Percentiles rank a stretch among this genome's conserved stretches.
Evolutionary conservation across 2,113 vertebrate species (phyloP).

Genomic region (Thryonomys swinderianus): DNA sequence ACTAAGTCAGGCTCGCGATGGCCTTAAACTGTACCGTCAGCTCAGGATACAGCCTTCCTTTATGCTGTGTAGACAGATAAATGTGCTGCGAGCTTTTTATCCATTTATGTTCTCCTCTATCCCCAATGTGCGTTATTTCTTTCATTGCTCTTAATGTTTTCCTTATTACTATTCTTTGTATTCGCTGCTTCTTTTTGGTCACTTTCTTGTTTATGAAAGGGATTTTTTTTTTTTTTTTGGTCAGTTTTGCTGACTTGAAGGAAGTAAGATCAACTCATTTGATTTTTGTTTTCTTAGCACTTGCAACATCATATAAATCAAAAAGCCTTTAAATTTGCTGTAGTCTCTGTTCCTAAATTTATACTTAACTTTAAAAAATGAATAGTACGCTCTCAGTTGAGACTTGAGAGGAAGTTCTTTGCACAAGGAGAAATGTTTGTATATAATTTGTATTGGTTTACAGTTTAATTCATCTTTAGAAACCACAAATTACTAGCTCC

Average conservation of each 20-base stretch:
- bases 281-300: neutral
- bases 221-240: neutral
- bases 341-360: constrained; percentile 35
- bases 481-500: constrained; percentile 45
- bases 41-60: neutral
- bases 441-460: neutral
- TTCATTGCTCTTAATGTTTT: neutral
- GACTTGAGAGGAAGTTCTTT: neutral
- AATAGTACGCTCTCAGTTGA: constrained; percentile 50
- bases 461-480: constrained; percentile 37
- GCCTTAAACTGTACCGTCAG: neutral
- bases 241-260: constrained; percentile 4
- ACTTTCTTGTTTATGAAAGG: neutral
- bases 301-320: constrained; percentile 15
- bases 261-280: neutral
- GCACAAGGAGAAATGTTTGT: constrained; percentile 32
- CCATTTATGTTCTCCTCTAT: neutral
- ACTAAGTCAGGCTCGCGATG: neutral
- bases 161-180: neutral
- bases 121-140: neutral
- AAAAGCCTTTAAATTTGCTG: constrained; percentile 24
- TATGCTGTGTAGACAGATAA: neutral
- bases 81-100: neutral
- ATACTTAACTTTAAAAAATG: constrained; percentile 53
- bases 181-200: neutral